Evolutionary conservation across 2,797 vertebrate genomes (phyloP).

Genomic region (Cyclopterus lumpus): DNA sequence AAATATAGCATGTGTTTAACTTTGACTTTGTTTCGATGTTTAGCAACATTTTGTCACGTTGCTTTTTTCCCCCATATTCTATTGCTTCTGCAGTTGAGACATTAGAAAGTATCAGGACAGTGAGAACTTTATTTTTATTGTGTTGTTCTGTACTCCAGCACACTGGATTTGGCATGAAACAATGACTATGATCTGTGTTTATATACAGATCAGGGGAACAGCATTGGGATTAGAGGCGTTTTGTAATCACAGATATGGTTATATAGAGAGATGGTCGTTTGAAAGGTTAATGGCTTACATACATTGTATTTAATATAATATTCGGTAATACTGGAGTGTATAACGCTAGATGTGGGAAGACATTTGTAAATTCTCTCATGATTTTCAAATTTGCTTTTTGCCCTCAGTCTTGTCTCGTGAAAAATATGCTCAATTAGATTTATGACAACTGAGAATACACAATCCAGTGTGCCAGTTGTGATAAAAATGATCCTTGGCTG

Average conservation of each 20-base stretch:
- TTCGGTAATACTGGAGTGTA: neutral
- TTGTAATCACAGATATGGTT: no score
- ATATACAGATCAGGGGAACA: neutral
- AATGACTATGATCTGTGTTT: neutral
- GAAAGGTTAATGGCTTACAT: neutral
- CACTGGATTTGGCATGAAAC: no score
- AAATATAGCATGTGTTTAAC: neutral
- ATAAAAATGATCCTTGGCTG: neutral
- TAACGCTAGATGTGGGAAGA: neutral
- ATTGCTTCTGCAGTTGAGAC: neutral
- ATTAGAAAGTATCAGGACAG: neutral
- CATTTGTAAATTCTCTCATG: neutral
- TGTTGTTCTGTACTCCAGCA: neutral
- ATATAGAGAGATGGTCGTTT: neutral
- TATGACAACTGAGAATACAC: conserved; percentile 2
- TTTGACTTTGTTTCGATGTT: neutral
- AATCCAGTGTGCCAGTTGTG: neutral
- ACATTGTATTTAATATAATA: neutral
- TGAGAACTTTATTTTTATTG: neutral
- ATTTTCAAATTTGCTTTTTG: neutral
- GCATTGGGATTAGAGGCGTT: neutral
- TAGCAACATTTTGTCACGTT: neutral
- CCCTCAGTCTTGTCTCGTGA: neutral
- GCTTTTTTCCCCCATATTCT: neutral
- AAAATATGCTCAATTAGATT: conserved; percentile 21